phyloP scores from a whole-genome alignment of 2,888 invertebrate species.

The Pseudococcus viburni region DNA sequence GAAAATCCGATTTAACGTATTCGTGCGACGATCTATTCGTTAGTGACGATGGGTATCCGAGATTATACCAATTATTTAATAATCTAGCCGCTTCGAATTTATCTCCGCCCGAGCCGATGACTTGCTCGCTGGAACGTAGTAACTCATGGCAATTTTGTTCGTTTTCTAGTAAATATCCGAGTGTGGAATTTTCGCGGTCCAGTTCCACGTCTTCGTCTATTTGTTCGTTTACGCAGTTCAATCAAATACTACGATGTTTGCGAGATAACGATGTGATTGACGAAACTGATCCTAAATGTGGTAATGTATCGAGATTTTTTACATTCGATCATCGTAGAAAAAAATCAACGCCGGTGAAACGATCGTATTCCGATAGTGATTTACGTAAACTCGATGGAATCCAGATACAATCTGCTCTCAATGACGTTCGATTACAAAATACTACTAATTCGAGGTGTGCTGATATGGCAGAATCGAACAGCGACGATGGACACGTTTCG shows the following conservation, averaged over 20 bases:
- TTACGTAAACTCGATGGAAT: not conserved
- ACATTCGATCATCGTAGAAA: constrained; percentile 1
- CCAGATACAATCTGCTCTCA: not conserved
- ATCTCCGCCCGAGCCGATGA: constrained; percentile 27
- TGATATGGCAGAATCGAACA: not conserved
- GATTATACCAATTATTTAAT: constrained; percentile 40
- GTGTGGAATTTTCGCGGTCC: not conserved
- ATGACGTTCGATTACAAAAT: not conserved
- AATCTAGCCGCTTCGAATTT: constrained; percentile 28
- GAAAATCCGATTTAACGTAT: not conserved
- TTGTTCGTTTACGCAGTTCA: constrained; percentile 22
- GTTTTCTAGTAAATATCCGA: not conserved
- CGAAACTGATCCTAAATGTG: not conserved
- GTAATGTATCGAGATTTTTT: not conserved
- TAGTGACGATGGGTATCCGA: constrained; percentile 40
- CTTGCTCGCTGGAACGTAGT: constrained; percentile 56
- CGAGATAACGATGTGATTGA: not conserved
- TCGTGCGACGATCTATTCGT: constrained; percentile 39
- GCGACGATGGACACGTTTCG: not conserved
- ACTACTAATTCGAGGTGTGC: not conserved
- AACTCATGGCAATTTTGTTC: constrained; percentile 61
- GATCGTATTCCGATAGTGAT: constrained; percentile 53
- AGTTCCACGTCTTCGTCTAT: constrained; percentile 38
- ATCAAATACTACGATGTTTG: constrained; percentile 24
- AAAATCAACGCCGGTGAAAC: not conserved